Conservation (phyloP, 2,888 invertebrate species). For the Globia sparganii region DNA sequence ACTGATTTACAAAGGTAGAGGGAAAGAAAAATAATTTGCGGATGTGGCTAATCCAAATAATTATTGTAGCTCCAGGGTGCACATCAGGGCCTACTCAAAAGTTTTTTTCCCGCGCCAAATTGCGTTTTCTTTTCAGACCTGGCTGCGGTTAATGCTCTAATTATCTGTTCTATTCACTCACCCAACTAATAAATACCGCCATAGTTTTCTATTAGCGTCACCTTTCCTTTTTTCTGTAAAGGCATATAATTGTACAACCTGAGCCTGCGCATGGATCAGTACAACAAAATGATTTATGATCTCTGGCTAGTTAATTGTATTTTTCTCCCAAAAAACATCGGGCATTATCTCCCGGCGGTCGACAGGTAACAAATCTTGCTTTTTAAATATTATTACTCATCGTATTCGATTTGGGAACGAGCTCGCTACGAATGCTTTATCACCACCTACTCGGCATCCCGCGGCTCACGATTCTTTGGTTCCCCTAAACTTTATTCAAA, state of each 20-base stretch:
- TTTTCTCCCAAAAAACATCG: conserved; percentile 87
- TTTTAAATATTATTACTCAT: conserved; percentile 91
- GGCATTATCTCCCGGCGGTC: conserved; percentile 87
- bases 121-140: conserved; percentile 59
- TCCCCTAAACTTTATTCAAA: conserved; percentile 90
- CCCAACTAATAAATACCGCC: conserved; percentile 69
- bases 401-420: conserved; percentile 89
- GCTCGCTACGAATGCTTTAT: conserved; percentile 90
- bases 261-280: conserved; percentile 80
- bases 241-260: conserved; percentile 88
- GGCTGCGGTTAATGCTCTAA: conserved; percentile 76
- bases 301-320: conserved; percentile 89
- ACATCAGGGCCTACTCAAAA: conserved; percentile 1
- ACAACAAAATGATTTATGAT: conserved; percentile 86
- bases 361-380: conserved; percentile 90
- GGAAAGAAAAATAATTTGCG: conserved; percentile 50
- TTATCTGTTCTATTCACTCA: conserved; percentile 77
- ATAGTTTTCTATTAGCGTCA: conserved; percentile 81
- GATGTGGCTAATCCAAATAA: conserved; percentile 51
- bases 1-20: neutral
- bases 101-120: conserved; percentile 50
- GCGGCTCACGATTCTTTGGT: conserved; percentile 87
- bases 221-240: conserved; percentile 80
- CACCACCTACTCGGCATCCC: conserved; percentile 91
- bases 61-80: conserved; percentile 19